These are phyloP conservation scores for Sebastes oblongus DNA, from an alignment of 2,797 vertebrate genomes.

Conservation along the genomic window DNA sequence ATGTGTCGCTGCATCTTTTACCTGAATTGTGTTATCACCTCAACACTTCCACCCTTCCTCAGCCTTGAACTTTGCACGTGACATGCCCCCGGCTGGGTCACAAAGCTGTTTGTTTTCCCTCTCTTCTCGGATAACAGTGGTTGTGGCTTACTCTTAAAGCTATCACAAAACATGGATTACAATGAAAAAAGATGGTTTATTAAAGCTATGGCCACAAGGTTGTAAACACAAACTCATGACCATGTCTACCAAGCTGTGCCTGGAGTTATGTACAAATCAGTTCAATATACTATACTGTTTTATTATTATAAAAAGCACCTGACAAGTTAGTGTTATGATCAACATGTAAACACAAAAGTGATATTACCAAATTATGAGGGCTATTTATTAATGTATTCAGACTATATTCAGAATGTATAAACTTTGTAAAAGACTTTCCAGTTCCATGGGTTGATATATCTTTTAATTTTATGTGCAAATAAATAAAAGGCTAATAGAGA, in stretches of 20 bases:
- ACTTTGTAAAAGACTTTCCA: background rate
- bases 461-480: background rate
- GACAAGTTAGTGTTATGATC: background rate
- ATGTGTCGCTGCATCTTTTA: conserved; percentile 14
- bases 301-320: background rate
- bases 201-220: background rate
- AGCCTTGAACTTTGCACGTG: conserved; percentile 65
- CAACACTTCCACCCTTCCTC: conserved; percentile 9
- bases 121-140: background rate
- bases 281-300: background rate
- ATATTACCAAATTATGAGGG: background rate
- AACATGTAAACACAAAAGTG: background rate
- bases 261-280: background rate
- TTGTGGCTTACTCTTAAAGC: background rate
- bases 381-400: background rate
- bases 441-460: background rate
- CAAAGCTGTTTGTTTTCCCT: background rate
- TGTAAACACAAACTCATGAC: background rate
- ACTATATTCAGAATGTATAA: background rate
- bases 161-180: background rate
- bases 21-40: conserved; percentile 30
- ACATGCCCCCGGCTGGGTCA: background rate
- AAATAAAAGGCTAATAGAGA: background rate
- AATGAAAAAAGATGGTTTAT: background rate
- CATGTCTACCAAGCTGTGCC: background rate